Evolutionary conservation across 2,113 vertebrate species (phyloP).

Genomic region (Dicrurus megarhynchus): DNA sequence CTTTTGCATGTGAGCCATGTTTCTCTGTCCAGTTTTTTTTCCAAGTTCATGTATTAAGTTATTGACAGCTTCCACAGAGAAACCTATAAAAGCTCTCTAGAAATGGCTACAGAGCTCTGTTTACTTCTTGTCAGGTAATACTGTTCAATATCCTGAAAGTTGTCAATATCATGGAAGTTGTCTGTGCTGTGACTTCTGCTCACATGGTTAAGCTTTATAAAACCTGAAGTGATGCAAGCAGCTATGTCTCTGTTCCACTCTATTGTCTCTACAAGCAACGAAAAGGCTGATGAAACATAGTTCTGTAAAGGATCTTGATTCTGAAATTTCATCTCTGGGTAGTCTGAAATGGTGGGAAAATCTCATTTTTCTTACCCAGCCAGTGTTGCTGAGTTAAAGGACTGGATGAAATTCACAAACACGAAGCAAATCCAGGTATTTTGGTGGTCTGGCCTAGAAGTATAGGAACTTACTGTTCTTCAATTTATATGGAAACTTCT

Average conservation of each 20-base stretch:
- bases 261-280: not conserved
- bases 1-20: not conserved
- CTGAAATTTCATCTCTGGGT: not conserved
- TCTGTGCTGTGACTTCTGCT: not conserved
- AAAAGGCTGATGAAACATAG: not conserved
- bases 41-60: not conserved
- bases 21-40: not conserved
- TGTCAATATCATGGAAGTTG: not conserved
- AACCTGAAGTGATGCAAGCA: not conserved
- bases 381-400: not conserved
- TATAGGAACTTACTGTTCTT: not conserved
- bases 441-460: not conserved
- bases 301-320: not conserved
- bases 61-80: not conserved
- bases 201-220: not conserved
- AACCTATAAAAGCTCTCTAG: not conserved
- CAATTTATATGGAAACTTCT: not conserved
- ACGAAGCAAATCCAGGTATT: not conserved
- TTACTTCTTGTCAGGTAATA: not conserved
- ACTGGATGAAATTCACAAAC: not conserved
- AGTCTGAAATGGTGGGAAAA: not conserved
- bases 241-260: not conserved
- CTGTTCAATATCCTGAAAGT: not conserved
- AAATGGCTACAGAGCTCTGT: not conserved
- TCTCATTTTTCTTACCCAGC: accelerated